Base-by-base conservation (phyloP, 92 coral and sea anemone species). In the Parazoanthus swiftii region DNA sequence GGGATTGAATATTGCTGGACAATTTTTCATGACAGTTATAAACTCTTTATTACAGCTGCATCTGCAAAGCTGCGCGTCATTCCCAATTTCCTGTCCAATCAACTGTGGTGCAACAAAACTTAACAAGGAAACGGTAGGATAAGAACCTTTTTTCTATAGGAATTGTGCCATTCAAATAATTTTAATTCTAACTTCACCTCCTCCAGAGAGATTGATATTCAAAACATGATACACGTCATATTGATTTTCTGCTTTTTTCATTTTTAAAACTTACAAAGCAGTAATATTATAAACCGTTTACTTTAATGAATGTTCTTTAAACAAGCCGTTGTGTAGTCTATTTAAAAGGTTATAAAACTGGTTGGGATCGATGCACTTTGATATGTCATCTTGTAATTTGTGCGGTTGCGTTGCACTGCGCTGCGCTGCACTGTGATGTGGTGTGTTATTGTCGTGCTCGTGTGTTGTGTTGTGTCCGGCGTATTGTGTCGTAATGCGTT, bases 21-120 rank as follows among this genome's bases (percentile, higher is more conserved):
- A 5, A 18, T 11, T 56, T 14, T 15, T 29, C 35, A 8, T 56
- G 39, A 80, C 39, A 11, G 18, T 63, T 63, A 5, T 21, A 44
- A 70, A 46, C 8, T 84, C 44, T 51, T 48, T 51, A n/a, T 75
- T 75, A 16, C 86, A 97, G 99, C 76, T 90, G 2, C 99, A 97
- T 79, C 91, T 97, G 75, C 97, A 97, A 90, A 90, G 89, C 85
- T 97, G 99, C 89, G 92, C 95, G 10, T 93, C 98, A 74, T 97
- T 95, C 81, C 99, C 99, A 5, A 92, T 97, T 42, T 91, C 93
- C 66, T 97, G 99, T 88, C 99, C 99, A 58, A 81, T 94, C 38
- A 91, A 91, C 4, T 97, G 99, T 74, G 99, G 99, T 38, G 98
- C 89, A 5, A 90, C 90, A 46, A 86, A 90, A 13, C 93, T 97